Conservation (phyloP, 2,797 vertebrate species). For the Gymnothorax reevesii region DNA sequence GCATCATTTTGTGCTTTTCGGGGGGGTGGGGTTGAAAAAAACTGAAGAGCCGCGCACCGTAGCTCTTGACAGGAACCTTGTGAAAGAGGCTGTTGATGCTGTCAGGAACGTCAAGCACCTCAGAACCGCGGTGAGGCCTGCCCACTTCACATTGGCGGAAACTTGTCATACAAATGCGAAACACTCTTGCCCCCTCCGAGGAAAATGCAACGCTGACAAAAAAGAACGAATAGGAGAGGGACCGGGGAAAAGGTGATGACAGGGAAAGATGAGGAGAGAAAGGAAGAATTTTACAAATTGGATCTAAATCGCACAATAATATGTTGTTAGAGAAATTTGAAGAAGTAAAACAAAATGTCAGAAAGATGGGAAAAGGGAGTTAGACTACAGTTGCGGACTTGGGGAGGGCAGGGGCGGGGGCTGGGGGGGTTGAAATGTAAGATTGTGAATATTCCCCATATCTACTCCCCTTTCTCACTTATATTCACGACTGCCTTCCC, state of each 20-base stretch:
- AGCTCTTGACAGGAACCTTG: not conserved
- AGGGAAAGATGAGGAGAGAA: not conserved
- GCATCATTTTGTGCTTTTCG: not conserved
- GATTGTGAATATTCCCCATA: constrained; percentile 65
- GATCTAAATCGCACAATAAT: constrained; percentile 72
- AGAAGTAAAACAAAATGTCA: constrained; percentile 61
- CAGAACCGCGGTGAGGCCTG: not conserved
- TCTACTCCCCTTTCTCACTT: constrained; percentile 28
- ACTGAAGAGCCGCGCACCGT: not conserved
- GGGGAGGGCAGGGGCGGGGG: not conserved
- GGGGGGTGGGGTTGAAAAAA: not conserved
- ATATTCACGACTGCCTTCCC: constrained; percentile 19
- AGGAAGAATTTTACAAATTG: constrained; percentile 78
- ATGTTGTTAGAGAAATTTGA: constrained; percentile 72
- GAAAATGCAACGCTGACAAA: constrained; percentile 37
- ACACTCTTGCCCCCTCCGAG: constrained; percentile 22
- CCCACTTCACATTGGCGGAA: constrained; percentile 4
- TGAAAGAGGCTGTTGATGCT: not conserved
- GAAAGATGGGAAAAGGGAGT: constrained; percentile 49
- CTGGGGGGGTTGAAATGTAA: constrained; percentile 44
- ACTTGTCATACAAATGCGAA: constrained; percentile 36
- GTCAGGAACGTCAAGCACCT: not conserved
- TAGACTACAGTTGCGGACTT: not conserved
- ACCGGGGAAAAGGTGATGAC: constrained; percentile 41
- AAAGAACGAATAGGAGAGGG: constrained; percentile 33